phyloP scores from a whole-genome alignment of 1,140 invertebrate species.

The Heliconius hermathena region DNA sequence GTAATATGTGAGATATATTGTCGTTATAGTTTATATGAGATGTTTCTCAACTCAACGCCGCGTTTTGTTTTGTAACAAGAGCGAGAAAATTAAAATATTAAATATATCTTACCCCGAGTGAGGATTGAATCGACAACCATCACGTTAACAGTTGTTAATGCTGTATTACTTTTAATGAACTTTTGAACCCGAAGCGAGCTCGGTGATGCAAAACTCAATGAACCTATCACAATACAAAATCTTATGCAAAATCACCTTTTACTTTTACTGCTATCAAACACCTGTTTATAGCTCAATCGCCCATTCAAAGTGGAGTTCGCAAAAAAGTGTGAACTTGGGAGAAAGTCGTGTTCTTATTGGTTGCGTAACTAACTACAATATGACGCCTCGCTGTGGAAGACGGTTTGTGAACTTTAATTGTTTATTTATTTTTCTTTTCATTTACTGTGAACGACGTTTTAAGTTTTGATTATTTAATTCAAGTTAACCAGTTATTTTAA shows the following conservation, averaged over 20 bases:
- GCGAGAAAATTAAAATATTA: too few relatives aligned
- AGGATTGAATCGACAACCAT: too few relatives aligned
- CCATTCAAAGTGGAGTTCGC: neutral
- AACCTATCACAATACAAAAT: neutral
- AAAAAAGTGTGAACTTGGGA: slow-evolving; percentile 40
- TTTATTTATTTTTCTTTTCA: neutral
- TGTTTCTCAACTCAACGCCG: too few relatives aligned
- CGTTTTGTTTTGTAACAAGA: too few relatives aligned
- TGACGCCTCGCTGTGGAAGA: neutral
- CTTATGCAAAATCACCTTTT: slow-evolving; percentile 25
- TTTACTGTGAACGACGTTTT: too few relatives aligned
- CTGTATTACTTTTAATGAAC: too few relatives aligned
- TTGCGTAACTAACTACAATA: slow-evolving; percentile 20
- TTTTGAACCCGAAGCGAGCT: neutral
- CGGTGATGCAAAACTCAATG: neutral
- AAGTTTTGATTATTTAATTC: too few relatives aligned
- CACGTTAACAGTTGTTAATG: too few relatives aligned
- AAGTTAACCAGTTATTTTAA: too few relatives aligned
- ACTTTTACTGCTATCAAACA: slow-evolving; percentile 27
- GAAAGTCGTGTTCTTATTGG: slow-evolving; percentile 29
- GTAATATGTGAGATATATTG: neutral
- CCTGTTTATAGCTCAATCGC: slow-evolving; percentile 23
- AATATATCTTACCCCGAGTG: too few relatives aligned
- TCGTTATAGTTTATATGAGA: neutral
- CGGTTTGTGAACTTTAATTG: neutral